Base-by-base conservation (phyloP, 2,888 invertebrate genomes). In the Muscina levida region DNA sequence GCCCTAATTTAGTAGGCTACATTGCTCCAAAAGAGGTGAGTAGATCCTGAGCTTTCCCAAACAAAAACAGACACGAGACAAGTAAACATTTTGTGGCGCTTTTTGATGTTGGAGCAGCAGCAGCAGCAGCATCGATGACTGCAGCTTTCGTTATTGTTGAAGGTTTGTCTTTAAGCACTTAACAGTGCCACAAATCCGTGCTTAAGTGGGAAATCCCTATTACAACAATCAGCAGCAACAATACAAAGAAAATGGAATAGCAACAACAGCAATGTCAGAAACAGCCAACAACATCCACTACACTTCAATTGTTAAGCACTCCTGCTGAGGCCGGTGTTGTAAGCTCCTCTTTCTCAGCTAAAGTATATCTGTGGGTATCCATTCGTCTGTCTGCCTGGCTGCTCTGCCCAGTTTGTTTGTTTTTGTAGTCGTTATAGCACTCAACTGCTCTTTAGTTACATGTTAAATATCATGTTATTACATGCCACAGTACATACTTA, bases 381-480 rank as follows among this genome's bases (percentile, higher is more conserved):
- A 31, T 31, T 8, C 31, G 3, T 3, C 31, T 8, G 31, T 31
- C 8, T 8, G 31, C 8, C 3, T 31, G 31, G 31, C 31, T 8
- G 31, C n/a, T 31, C 31, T 31, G 31, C 8, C 8, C 31, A 31
- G 31, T 31, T 31, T 31, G 31, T 31, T 31, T 31, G 31, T 8
- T n/a, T n/a, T n/a, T n/a, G n/a, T n/a, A n/a, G n/a, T n/a, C n/a
- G n/a, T n/a, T n/a, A n/a, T n/a, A 48, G 37, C 42, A 59, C 26
- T 31, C 31, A 31, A 31, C 31, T 31, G 31, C 31, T 31, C 31
- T 73, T 80, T 53, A 71, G 71, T 39, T 62, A 62, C 73, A 67
- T 71, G 68, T 72, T 56, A 44, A 72, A 79, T 67, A 46, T 39
- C 75, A 56, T 72, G 73, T 77, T 71, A 70, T 72, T 70, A 81